phyloP scores from a whole-genome alignment of 2,113 vertebrate genomes.

The Leptodactylus fuscus region DNA sequence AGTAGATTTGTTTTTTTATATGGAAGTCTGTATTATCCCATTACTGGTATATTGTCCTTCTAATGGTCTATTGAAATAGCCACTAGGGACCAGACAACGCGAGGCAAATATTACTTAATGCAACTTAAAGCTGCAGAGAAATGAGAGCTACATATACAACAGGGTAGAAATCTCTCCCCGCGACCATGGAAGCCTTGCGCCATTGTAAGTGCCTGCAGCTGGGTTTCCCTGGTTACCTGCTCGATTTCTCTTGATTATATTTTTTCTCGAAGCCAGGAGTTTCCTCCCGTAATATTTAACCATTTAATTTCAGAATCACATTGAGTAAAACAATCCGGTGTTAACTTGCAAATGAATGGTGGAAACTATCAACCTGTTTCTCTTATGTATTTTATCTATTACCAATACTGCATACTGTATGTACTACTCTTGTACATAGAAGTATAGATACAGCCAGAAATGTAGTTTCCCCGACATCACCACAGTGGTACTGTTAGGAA shows the following conservation, averaged over 20 bases:
- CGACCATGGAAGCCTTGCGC: neutral
- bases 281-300: slow-evolving; percentile 34
- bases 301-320: neutral
- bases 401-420: too few species aligned
- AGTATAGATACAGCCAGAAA: too few species aligned
- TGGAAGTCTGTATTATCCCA: neutral
- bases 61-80: neutral
- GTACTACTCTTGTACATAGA: too few species aligned
- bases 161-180: neutral
- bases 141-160: neutral
- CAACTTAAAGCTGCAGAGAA: neutral
- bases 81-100: neutral
- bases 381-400: too few species aligned
- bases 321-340: neutral
- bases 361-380: too few species aligned
- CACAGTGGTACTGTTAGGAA: too few species aligned
- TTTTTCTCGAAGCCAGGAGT: slow-evolving; percentile 10
- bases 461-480: too few species aligned
- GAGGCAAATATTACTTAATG: neutral
- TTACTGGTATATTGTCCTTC: neutral
- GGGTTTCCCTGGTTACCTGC: slow-evolving; percentile 52
- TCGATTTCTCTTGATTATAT: slow-evolving; percentile 23
- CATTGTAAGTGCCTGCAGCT: slow-evolving; percentile 18
- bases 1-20: neutral
- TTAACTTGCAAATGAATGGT: neutral